Percentiles rank a stretch among this genome's conserved stretches.
Evolutionary conservation across 2,797 vertebrate genomes (phyloP).

Genomic region (Gastrophryne carolinensis): DNA sequence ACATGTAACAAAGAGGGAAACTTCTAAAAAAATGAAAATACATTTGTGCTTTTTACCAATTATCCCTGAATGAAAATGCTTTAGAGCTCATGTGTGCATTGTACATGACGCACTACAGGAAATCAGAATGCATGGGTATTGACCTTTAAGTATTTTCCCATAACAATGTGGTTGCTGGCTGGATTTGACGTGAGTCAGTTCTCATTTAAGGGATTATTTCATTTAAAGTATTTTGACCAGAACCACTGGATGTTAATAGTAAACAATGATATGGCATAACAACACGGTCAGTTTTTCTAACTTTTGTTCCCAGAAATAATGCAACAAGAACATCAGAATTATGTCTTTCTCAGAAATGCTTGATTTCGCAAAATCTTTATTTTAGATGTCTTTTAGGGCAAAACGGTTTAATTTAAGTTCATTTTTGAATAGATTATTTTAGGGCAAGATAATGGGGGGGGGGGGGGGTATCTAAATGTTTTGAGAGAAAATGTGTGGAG

Average conservation of each 20-base stretch:
- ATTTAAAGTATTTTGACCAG: neutral
- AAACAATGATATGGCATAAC: constrained; percentile 7
- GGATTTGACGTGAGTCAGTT: neutral
- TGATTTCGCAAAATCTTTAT: too few species aligned
- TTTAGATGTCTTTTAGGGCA: too few species aligned
- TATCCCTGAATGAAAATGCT: neutral
- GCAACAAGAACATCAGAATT: too few species aligned
- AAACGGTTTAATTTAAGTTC: too few species aligned
- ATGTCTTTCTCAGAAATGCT: too few species aligned
- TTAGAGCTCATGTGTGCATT: neutral
- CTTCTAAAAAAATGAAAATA: neutral
- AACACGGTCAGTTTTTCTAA: neutral
- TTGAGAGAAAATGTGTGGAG: too few species aligned
- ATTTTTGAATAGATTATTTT: too few species aligned
- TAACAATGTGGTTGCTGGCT: neutral
- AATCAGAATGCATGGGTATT: constrained; percentile 2
- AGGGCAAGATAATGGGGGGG: too few species aligned
- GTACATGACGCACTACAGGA: constrained; percentile 17
- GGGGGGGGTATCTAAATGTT: too few species aligned
- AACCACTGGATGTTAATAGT: neutral
- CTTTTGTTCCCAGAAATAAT: neutral
- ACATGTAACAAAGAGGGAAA: neutral
- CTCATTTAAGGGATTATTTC: constrained; percentile 20
- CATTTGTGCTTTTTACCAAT: neutral
- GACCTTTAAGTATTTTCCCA: constrained; percentile 20